A percentile compares a stretch with the other conserved stretches of the same genome.
These are phyloP conservation scores for Clanis bilineata DNA, from an alignment of 2,888 invertebrate genomes.

Conservation along the genomic window DNA sequence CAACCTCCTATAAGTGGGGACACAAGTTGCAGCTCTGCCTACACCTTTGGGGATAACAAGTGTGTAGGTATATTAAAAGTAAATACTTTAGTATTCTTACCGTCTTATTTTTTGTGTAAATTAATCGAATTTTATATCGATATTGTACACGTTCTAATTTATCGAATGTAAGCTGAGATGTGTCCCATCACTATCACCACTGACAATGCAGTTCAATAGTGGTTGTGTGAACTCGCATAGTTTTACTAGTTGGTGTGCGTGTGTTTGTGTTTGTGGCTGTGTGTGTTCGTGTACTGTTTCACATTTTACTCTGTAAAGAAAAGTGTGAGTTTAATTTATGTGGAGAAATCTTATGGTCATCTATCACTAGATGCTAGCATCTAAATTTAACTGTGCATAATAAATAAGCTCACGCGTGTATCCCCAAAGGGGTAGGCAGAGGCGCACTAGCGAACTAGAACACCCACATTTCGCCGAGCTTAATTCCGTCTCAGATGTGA, in stretches of 20 bases:
- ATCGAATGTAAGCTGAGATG: not conserved
- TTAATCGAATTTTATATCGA: too few species aligned
- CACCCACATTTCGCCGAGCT: too few species aligned
- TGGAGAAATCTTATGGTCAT: too few species aligned
- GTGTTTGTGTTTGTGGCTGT: not conserved
- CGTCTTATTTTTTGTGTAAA: not conserved
- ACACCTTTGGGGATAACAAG: too few species aligned
- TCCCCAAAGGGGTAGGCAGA: too few species aligned
- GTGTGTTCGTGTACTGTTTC: not conserved
- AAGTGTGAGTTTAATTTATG: not conserved
- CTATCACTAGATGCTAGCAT: too few species aligned
- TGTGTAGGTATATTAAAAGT: not conserved
- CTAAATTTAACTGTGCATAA: too few species aligned
- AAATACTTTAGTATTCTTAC: not conserved
- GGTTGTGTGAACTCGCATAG: not conserved
- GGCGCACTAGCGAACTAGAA: too few species aligned
- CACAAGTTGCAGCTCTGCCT: too few species aligned
- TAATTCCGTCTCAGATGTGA: too few species aligned
- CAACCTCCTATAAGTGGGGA: too few species aligned
- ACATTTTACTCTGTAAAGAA: not conserved
- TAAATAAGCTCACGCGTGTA: too few species aligned
- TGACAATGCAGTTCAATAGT: not conserved
- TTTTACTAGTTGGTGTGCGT: not conserved
- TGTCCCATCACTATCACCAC: not conserved
- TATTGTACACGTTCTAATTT: not conserved